Evolutionary conservation across 1,140 invertebrate genomes (phyloP), one percentile per base, ranked within the genome.

Genomic region (Tetragnatha versicolor): DNA sequence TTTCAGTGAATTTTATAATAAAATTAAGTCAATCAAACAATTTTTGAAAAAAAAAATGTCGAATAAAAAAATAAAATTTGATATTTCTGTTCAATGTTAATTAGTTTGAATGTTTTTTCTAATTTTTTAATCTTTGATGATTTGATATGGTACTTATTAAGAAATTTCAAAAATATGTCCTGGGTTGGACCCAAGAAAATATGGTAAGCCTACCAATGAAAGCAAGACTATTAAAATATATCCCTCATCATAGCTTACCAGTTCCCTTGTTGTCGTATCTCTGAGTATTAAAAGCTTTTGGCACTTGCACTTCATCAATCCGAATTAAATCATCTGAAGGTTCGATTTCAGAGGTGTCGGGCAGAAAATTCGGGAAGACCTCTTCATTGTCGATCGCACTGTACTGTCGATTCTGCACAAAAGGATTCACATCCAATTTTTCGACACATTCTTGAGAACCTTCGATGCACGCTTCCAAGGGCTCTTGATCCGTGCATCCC

Each of bases 321-420:
- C 42, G 20, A 35, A 53, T 69, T 35, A 69, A 69, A 12, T 73
- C 69, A 4, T 58, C 69, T 0, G 37, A 29, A 27, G 39, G 14
- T 29, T 6, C 37, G 45, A 73, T 60, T 20, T 73, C 69, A 27
- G 51, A n/a, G 20, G 35, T 53, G 27, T 75, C 72, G 17, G 72
- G 72, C 17, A 75, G 55, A 20, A 75, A 75, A 37, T 61, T 49
- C n/a, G n/a, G 29, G 20, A 39, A 33, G 29, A 61, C 31, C 27
- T 33, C 14, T 63, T 35, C 20, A 6, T 49, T 35, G 25, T 29
- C 33, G 14, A n/a, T n/a, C 5, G 25, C 25, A 42, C 27, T 4
- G 5, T 25, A 20, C 20, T 60, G 35, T 55, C n/a, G 22, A 20
- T n/a, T 37, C 6, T 63, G 25, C 7, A 17, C 27, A 39, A 39